These are phyloP conservation scores for Odontophorus gujanensis DNA, from an alignment of 2,113 vertebrate species.

Conservation along the genomic window DNA sequence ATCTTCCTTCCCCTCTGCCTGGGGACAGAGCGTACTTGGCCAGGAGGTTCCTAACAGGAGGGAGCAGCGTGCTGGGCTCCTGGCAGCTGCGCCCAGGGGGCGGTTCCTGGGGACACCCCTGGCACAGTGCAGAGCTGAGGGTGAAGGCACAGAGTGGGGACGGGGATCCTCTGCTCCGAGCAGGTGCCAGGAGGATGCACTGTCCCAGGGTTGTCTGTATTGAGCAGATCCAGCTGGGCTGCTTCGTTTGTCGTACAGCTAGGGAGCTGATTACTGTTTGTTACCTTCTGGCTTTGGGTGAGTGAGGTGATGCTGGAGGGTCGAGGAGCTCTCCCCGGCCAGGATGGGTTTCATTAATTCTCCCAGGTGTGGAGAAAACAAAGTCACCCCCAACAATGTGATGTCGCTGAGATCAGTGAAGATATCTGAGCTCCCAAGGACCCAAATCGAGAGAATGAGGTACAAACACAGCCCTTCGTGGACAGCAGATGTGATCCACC, in stretches of 20 bases:
- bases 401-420: not conserved
- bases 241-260: not conserved
- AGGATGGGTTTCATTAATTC: fast-evolving
- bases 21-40: not conserved
- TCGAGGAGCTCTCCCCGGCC: not conserved
- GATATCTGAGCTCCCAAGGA: not conserved
- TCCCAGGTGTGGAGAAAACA: no score
- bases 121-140: not conserved
- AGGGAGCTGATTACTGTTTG: fast-evolving
- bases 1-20: not conserved
- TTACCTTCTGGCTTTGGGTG: not conserved
- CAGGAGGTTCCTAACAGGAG: fast-evolving
- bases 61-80: not conserved
- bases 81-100: not conserved
- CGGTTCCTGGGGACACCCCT: not conserved
- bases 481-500: not conserved
- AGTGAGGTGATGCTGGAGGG: not conserved
- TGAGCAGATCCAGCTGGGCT: not conserved
- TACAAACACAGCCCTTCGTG: not conserved
- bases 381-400: no score
- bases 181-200: not conserved
- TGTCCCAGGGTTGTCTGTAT: fast-evolving
- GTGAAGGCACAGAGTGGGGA: not conserved
- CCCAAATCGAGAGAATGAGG: not conserved
- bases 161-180: not conserved